Base-by-base conservation (phyloP, 2,888 invertebrate species). In the Nephrotoma appendiculata region DNA sequence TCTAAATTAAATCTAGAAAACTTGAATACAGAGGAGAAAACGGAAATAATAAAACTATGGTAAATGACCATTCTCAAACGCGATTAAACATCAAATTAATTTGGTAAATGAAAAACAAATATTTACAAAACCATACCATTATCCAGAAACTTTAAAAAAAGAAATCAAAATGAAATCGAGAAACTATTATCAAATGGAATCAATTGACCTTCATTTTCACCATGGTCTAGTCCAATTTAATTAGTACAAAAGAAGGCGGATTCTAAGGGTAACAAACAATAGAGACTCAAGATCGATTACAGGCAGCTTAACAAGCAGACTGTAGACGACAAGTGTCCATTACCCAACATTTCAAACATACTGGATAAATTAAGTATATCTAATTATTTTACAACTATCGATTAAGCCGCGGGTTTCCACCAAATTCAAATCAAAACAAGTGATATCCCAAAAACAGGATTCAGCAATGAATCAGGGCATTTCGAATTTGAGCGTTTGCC, bases 261-360 rank as follows among this genome's bases (percentile, higher is more conserved):
- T n/a, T n/a, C n/a, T 19, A 19, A 71, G 4, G 71, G 71, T 71
- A 71, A 71, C 2, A 71, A 71, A 19, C n/a, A 71, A n/a, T 71
- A 7, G 71, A 7, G 71, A 71, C 19, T 71, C 2, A 7, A 6
- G n/a, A 12, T 12, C 6, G 57, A 6, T 57, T 57, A 19, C 1
- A 19, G 19, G 19, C 19, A 19, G 19, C 19, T 19, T 19, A 71
- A 71, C 5, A 71, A 71, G 4, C 9, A 12, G 19, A 71, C 71
- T 19, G 19, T 19, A 6, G 71, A 71, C 12, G 71, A 71, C 11
- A 71, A 71, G 19, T 48, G 3, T 48, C 48, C 48, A 48, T 19
- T 71, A 71, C 71, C 71, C 71, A 89, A 89, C 57, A 89, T 90
- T n/a, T 4, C 71, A 19, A 19, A 71, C 11, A 7, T 71, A n/a